phyloP scores from a whole-genome alignment of 2,888 invertebrate species.

The Leptogaster cylindrica region DNA sequence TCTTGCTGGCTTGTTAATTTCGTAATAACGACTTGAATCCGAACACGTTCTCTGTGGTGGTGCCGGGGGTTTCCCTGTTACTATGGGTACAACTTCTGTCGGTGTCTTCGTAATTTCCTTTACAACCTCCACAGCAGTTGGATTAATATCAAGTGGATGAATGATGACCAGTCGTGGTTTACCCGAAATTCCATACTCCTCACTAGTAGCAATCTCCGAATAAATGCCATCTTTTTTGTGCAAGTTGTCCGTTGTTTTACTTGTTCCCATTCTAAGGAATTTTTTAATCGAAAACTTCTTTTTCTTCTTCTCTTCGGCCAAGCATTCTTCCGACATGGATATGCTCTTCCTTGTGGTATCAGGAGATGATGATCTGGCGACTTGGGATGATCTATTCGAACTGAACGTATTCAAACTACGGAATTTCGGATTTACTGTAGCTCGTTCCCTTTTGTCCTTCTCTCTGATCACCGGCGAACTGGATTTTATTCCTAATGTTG shows the following conservation, averaged over 20 bases:
- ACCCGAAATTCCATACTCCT: constrained; percentile 56
- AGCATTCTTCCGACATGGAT: constrained; percentile 78
- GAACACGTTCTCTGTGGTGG: constrained; percentile 70
- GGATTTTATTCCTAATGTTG: constrained; percentile 65
- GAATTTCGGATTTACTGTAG: constrained; percentile 69
- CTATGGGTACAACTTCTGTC: constrained; percentile 51
- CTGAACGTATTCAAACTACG: constrained; percentile 63
- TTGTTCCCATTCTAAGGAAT: constrained; percentile 79
- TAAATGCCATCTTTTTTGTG: constrained; percentile 61
- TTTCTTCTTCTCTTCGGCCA: constrained; percentile 68
- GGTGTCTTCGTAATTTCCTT: constrained; percentile 65
- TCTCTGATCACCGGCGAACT: constrained; percentile 76
- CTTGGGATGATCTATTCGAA: constrained; percentile 56
- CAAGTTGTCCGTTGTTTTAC: constrained; percentile 67
- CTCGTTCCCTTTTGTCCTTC: constrained; percentile 77
- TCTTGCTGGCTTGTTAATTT: constrained; percentile 69
- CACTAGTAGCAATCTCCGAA: constrained; percentile 61
- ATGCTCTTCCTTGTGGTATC: constrained; percentile 75
- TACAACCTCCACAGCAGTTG: constrained; percentile 80
- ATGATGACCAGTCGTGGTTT: constrained; percentile 84
- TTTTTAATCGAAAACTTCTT: constrained; percentile 85
- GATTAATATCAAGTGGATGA: constrained; percentile 85
- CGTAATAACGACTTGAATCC: constrained; percentile 56
- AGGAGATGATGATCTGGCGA: constrained; percentile 62
- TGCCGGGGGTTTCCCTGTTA: constrained; percentile 73